Evolutionary conservation across 2,113 vertebrate species (phyloP).

Genomic region (Spheniscus mendiculus): DNA sequence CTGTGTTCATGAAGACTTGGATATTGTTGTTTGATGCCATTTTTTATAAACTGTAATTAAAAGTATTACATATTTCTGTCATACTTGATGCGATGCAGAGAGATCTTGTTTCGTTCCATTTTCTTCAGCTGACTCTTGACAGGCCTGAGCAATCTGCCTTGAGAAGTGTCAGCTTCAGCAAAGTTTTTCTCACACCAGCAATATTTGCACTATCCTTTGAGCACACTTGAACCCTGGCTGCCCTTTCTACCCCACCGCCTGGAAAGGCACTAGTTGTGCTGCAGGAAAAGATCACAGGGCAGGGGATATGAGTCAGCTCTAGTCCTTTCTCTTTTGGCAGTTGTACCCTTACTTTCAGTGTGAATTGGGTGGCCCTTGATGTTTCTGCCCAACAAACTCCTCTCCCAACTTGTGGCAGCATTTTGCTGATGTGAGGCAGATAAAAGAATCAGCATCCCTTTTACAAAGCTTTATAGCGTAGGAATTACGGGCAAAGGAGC

Average conservation of each 20-base stretch:
- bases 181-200: background rate
- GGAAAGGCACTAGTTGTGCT: background rate
- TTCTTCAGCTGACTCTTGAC: background rate
- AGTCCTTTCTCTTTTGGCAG: background rate
- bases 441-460: background rate
- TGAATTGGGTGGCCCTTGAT: background rate
- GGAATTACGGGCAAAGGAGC: background rate
- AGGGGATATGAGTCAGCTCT: background rate
- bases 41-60: background rate
- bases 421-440: background rate
- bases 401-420: background rate
- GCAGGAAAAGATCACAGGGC: background rate
- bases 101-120: background rate
- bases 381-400: background rate
- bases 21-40: background rate
- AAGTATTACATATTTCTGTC: background rate
- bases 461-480: background rate
- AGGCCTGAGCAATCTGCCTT: background rate
- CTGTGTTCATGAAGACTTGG: background rate
- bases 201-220: background rate
- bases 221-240: background rate
- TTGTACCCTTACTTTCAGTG: background rate
- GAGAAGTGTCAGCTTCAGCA: background rate
- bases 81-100: background rate
- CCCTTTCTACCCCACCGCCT: background rate